Conservation (phyloP, 64 coral and sea anemone species). For the Pocillopora damicornis region DNA sequence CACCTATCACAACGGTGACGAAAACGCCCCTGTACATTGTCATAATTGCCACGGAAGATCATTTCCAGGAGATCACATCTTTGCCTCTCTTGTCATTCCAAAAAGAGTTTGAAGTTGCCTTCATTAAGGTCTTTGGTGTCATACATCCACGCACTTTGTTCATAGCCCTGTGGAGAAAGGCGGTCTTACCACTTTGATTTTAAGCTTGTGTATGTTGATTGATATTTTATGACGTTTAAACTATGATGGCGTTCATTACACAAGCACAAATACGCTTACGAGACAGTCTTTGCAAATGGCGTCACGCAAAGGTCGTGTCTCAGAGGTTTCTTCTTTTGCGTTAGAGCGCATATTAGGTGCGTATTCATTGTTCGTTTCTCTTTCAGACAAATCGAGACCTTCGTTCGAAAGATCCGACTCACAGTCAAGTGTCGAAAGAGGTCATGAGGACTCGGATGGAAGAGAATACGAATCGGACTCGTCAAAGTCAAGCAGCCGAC, state of each 20-base stretch:
- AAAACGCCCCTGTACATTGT: background rate
- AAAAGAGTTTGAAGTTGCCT: background rate
- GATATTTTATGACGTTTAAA: too few species aligned
- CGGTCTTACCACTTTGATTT: too few species aligned
- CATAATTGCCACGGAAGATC: background rate
- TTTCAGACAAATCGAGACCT: constrained; percentile 36
- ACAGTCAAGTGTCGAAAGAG: constrained; percentile 25
- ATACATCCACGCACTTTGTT: background rate
- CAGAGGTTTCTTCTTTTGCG: too few species aligned
- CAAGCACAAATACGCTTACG: too few species aligned
- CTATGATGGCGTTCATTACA: too few species aligned
- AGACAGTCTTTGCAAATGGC: too few species aligned
- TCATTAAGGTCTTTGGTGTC: background rate
- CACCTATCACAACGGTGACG: background rate
- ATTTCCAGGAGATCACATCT: background rate
- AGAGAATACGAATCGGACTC: constrained; percentile 26
- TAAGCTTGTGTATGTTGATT: too few species aligned
- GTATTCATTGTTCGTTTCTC: background rate
- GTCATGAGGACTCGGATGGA: constrained; percentile 24
- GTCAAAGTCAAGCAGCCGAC: background rate
- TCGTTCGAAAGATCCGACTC: constrained; percentile 37
- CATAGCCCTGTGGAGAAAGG: too few species aligned
- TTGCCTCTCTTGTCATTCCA: too few species aligned
- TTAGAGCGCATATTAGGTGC: background rate
- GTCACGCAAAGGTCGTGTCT: too few species aligned